Evolutionary conservation across 2,113 vertebrate species (phyloP).

Genomic region (Etia nguti): DNA sequence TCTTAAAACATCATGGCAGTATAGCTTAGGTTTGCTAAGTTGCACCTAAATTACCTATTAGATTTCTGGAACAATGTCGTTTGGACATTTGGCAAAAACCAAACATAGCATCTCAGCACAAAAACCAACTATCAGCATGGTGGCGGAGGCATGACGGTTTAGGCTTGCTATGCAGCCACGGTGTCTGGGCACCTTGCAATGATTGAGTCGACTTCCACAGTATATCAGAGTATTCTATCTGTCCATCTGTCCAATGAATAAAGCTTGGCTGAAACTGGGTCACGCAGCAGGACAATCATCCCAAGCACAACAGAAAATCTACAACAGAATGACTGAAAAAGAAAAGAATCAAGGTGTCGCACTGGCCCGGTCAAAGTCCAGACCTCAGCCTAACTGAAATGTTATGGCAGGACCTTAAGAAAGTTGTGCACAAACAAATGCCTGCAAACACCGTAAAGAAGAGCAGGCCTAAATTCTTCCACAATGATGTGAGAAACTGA

Average conservation of each 20-base stretch:
- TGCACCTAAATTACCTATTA: background rate
- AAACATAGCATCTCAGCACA: background rate
- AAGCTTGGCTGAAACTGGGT: background rate
- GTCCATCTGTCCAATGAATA: background rate
- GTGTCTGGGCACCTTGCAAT: background rate
- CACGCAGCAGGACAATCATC: background rate
- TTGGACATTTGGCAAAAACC: background rate
- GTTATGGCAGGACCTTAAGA: background rate
- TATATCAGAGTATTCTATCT: background rate
- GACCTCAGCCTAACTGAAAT: background rate
- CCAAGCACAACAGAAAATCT: background rate
- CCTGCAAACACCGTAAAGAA: background rate
- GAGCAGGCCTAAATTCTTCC: background rate
- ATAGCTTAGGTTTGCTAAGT: background rate
- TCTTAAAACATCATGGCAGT: rapidly evolving
- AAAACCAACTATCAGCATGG: background rate
- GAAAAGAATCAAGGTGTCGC: background rate
- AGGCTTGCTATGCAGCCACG: background rate
- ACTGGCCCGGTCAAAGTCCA: background rate
- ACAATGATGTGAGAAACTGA: background rate
- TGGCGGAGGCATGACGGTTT: background rate
- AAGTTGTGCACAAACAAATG: background rate
- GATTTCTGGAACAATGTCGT: background rate
- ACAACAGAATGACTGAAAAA: background rate
- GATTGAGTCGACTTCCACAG: background rate